Conservation (phyloP, 2,113 vertebrate genomes). For the Onychorhynchus coronatus region DNA sequence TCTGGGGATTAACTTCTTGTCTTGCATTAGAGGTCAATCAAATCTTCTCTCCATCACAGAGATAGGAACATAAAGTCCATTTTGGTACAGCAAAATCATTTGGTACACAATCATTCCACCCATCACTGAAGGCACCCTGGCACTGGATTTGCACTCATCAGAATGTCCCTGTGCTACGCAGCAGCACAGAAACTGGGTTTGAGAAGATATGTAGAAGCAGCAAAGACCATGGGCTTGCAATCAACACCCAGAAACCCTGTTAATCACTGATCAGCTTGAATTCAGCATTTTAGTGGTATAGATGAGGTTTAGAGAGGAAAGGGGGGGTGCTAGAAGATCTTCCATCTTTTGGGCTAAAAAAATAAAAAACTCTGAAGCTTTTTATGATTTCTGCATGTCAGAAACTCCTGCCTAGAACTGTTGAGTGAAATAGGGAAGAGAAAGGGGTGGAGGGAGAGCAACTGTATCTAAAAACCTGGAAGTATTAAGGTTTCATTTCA, state of each 20-base stretch:
- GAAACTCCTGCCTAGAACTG: neutral
- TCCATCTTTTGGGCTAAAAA: neutral
- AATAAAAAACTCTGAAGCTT: neutral
- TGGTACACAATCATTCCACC: neutral
- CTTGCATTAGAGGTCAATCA: neutral
- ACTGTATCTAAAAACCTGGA: neutral
- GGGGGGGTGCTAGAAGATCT: accelerated
- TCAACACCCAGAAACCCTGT: neutral
- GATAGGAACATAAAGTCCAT: neutral
- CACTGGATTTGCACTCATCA: neutral
- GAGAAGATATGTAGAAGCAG: neutral
- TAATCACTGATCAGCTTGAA: neutral
- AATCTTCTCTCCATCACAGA: neutral
- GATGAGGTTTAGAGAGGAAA: neutral
- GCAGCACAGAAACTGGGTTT: neutral
- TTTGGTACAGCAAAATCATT: neutral
- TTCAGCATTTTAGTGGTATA: neutral
- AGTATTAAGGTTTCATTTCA: neutral
- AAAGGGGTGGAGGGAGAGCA: neutral
- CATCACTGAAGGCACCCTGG: accelerated
- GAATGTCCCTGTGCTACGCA: neutral
- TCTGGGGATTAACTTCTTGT: neutral
- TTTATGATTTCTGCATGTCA: neutral
- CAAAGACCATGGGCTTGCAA: neutral
- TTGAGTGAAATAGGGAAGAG: neutral